A percentile compares a stretch with the other conserved stretches of the same genome.
Evolutionary conservation across 2,113 vertebrate species (phyloP).

Genomic region (Ibidorhyncha struthersii): DNA sequence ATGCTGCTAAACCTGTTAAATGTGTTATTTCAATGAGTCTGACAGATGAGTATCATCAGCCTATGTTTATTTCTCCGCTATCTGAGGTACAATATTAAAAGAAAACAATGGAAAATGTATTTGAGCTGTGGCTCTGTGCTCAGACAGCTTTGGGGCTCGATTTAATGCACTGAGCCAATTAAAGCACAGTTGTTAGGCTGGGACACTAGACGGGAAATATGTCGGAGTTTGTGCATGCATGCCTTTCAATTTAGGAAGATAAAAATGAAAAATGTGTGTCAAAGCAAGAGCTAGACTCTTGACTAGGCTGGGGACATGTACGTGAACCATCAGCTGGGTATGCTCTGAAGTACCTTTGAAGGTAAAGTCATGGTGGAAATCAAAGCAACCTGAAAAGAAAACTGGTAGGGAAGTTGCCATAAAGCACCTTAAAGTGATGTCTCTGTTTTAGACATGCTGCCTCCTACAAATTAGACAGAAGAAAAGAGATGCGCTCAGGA

Average conservation of each 20-base stretch:
- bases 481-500: not conserved
- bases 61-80: not conserved
- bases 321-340: not conserved
- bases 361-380: conserved; percentile 22
- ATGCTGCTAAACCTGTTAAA: not conserved
- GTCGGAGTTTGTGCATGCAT: accelerated
- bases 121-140: not conserved
- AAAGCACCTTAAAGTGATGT: not conserved
- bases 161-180: not conserved
- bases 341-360: conserved; percentile 11
- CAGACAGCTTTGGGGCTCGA: not conserved
- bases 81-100: not conserved
- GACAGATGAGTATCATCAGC: not conserved
- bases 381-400: conserved; percentile 28
- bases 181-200: not conserved
- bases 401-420: not conserved
- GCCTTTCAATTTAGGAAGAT: not conserved
- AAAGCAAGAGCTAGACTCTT: not conserved
- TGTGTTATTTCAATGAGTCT: not conserved
- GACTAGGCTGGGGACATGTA: not conserved
- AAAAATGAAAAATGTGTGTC: not conserved
- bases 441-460: not conserved
- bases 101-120: not conserved
- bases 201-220: not conserved
- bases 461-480: not conserved